Evolutionary conservation across 2,888 invertebrate genomes (phyloP).

Genomic region (Coronaproctus castanopsis): DNA sequence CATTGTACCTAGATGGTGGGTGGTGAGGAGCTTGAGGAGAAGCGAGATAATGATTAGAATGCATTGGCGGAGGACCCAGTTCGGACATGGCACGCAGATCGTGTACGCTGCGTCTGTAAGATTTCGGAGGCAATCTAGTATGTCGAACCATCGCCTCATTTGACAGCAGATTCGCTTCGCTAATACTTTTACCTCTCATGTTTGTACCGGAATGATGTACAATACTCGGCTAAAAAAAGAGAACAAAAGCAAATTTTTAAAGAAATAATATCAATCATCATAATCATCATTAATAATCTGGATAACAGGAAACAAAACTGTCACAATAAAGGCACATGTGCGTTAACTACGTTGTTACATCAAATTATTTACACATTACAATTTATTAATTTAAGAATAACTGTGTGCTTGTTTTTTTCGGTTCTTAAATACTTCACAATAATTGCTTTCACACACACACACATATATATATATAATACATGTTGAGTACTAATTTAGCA

Average conservation of each 20-base stretch:
- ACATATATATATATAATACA: too few species aligned
- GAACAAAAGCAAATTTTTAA: background rate
- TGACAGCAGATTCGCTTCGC: constrained; percentile 62
- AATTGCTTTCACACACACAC: too few species aligned
- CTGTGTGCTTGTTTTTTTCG: too few species aligned
- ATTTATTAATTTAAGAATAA: too few species aligned
- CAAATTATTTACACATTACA: too few species aligned
- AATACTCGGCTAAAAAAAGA: constrained; percentile 6
- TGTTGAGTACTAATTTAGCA: too few species aligned
- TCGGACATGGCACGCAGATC: constrained; percentile 21
- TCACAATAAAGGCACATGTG: too few species aligned
- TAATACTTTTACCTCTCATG: constrained; percentile 45
- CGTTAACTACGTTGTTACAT: too few species aligned
- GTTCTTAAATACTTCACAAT: too few species aligned
- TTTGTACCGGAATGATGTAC: constrained; percentile 23
- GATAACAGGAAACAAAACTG: too few species aligned
- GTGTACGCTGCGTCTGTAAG: constrained; percentile 22
- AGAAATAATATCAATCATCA: too few species aligned
- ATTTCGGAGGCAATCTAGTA: constrained; percentile 16
- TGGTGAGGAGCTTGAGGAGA: constrained; percentile 12
- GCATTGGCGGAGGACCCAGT: constrained; percentile 10
- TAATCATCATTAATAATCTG: too few species aligned
- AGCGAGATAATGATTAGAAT: constrained; percentile 7
- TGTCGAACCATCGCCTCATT: constrained; percentile 20
- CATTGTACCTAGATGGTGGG: constrained; percentile 16